Conservation (phyloP, 2,888 invertebrate genomes). For the Piscicola geometra region DNA sequence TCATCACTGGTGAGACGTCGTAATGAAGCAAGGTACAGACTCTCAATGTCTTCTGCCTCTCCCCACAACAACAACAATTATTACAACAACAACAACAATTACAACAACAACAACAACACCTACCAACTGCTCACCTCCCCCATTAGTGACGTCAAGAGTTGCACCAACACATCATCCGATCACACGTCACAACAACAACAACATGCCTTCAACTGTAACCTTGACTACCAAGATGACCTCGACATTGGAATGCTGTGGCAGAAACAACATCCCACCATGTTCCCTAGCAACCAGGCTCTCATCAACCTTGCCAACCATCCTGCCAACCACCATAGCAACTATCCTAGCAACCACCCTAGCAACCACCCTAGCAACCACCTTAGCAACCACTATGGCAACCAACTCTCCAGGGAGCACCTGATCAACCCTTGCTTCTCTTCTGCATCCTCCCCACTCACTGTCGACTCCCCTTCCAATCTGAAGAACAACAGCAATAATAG, state of each 20-base stretch:
- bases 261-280: conserved; percentile 45
- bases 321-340: no score
- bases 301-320: conserved; percentile 48
- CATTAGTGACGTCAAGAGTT: conserved; percentile 37
- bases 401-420: conserved; percentile 37
- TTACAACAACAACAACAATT: neutral
- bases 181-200: neutral
- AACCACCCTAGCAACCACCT: no score
- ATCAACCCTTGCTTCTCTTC: conserved; percentile 55
- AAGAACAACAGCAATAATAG: neutral
- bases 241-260: conserved; percentile 50
- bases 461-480: neutral
- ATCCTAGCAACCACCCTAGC: conserved; percentile 47
- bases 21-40: neutral
- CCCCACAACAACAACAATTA: neutral
- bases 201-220: neutral
- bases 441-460: conserved; percentile 13
- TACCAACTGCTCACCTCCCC: conserved; percentile 25
- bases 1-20: neutral
- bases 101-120: neutral
- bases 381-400: no score
- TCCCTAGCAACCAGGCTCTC: conserved; percentile 44
- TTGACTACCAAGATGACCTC: conserved; percentile 29
- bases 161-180: conserved; percentile 34
- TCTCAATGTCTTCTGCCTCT: neutral